These are phyloP conservation scores for Pelobates fuscus DNA, from an alignment of 2,113 vertebrate species.

Conservation along the genomic window DNA sequence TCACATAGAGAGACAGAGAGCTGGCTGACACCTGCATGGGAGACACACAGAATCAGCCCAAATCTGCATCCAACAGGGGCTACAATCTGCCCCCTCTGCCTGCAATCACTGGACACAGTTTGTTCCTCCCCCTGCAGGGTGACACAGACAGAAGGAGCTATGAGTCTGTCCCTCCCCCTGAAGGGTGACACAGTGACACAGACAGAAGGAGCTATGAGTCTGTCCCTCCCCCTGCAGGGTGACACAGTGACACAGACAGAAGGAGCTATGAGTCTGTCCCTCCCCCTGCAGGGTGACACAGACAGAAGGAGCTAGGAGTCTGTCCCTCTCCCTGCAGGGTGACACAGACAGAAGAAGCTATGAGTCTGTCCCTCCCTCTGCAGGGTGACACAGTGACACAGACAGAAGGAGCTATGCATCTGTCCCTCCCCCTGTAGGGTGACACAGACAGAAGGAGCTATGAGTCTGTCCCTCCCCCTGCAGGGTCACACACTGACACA, in stretches of 20 bases:
- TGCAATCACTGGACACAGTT: background rate
- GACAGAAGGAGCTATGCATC: constrained; percentile 6
- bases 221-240: constrained; percentile 7
- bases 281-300: constrained; percentile 13
- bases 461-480: too few species aligned
- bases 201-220: background rate
- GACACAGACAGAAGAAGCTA: too few species aligned
- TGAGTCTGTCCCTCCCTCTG: constrained; percentile 2
- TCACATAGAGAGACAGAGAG: background rate
- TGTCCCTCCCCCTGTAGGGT: background rate
- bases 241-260: constrained; percentile 1
- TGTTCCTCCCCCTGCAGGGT: constrained; percentile 20
- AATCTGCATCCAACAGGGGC: background rate
- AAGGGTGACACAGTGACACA: constrained; percentile 1
- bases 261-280: background rate
- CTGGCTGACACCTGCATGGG: constrained; percentile 4
- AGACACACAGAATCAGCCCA: background rate
- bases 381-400: constrained; percentile 21
- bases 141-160: background rate
- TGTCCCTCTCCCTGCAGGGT: constrained; percentile 5
- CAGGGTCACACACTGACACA: constrained; percentile 7
- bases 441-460: too few species aligned
- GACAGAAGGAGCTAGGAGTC: background rate
- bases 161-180: constrained; percentile 4
- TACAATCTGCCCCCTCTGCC: background rate